Evolutionary conservation across 2,797 vertebrate species (phyloP).

Genomic region (Urosaurus nigricauda): DNA sequence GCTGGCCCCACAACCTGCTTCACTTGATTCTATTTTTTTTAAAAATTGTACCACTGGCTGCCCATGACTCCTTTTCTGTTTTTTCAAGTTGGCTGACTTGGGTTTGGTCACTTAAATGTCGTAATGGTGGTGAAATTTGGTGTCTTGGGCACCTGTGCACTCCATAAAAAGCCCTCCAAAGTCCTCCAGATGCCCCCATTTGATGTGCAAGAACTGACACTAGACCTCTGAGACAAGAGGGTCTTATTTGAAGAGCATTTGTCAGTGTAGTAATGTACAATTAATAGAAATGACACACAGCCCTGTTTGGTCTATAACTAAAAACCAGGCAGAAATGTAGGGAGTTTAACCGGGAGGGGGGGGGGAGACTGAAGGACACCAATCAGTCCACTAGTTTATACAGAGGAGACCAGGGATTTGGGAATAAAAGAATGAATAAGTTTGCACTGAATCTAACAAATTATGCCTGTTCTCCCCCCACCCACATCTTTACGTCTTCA

Average conservation of each 20-base stretch:
- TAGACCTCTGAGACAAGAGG: neutral
- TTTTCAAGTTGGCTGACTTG: neutral
- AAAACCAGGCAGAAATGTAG: neutral
- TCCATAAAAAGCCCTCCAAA: neutral
- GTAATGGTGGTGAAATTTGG: neutral
- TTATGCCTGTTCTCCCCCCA: neutral
- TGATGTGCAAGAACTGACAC: neutral
- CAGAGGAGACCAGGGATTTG: neutral
- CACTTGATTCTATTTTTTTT: neutral
- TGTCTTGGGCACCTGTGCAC: neutral
- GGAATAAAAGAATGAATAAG: neutral
- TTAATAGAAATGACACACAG: neutral
- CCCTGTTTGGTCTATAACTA: neutral
- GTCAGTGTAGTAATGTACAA: neutral
- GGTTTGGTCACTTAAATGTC: neutral
- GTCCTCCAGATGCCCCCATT: neutral
- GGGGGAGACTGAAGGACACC: neutral
- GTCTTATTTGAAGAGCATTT: neutral
- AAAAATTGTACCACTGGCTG: neutral
- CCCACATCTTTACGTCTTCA: neutral
- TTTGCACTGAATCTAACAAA: neutral
- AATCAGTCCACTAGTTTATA: neutral
- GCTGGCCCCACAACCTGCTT: neutral
- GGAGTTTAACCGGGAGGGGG: neutral
- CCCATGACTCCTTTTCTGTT: neutral